Base-by-base conservation (phyloP, 30 jellyfish, hydroid and myxozoan species). In the Hydractinia symbiolongicarpus region DNA sequence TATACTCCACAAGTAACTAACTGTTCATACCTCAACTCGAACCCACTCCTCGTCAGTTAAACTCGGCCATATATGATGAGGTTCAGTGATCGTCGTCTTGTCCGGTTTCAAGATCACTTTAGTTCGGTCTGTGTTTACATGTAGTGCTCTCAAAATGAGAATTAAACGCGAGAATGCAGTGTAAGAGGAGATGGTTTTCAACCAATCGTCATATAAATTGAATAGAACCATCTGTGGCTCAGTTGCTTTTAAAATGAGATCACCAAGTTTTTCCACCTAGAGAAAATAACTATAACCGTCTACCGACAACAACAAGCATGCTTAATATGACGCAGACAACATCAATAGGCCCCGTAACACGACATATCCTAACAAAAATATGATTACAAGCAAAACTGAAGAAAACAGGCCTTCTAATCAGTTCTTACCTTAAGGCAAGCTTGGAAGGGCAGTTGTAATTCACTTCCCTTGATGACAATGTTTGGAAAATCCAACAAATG, bases 191-290 rank as follows among this genome's bases (percentile, higher is more conserved):
- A 95, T 90, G 15, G 97, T 86, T 69, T 89, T 95, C 92, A 95
- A 83, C 99, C 99, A 95, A 79, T 95, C 99, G 72, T 95, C 99
- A 60, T 95, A 95, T 71, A 95, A 80, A 67, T 95, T 95, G 89
- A 95, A 95, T 79, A 95, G 71, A 5, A 95, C 99, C 99, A 95
- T 95, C 89, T 95, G 99, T 9, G 99, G 99, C 81, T 95, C 99
- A 5, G 97, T 95, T 44, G 99, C 99, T 72, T 90, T 89, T 79
- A 95, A 85, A 57, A 95, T 95, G 90, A 95, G 76, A 76, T 95
- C 99, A 49, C 99, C 99, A 66, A 95, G 96, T 75, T 95, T 95
- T 73, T 95, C 99, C 56, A 95, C 98, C 99, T 94, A 49, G 16
- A 76, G 68, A 13, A 40, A 60, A 77, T 50, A 58, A 64, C 74